A percentile compares a stretch with the other conserved stretches of the same genome.
Evolutionary conservation across 2,797 vertebrate genomes (phyloP).

Genomic region (Poecilia velifera): DNA sequence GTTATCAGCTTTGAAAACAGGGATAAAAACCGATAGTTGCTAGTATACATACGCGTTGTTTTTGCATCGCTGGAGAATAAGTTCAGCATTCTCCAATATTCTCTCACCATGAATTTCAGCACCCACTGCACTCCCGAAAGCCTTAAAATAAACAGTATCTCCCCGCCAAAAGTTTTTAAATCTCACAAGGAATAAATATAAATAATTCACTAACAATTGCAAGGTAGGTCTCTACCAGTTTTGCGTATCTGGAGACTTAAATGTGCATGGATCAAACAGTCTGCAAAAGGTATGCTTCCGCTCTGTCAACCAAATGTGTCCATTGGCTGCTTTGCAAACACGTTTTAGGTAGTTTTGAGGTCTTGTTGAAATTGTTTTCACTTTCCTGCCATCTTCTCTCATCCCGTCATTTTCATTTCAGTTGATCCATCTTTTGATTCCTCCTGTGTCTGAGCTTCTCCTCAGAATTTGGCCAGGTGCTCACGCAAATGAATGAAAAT

Average conservation of each 20-base stretch:
- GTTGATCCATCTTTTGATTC: not conserved
- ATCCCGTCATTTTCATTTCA: not conserved
- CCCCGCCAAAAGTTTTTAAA: not conserved
- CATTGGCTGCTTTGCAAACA: not conserved
- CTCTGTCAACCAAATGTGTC: not conserved
- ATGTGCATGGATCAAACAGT: constrained; percentile 12
- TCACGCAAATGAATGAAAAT: constrained; percentile 72
- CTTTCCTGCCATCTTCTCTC: not conserved
- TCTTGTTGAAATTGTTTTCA: not conserved
- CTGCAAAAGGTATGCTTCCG: not conserved
- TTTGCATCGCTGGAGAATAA: not conserved
- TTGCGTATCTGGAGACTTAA: too few relatives aligned
- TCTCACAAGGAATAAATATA: not conserved
- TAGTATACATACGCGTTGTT: not conserved
- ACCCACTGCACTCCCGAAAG: not conserved
- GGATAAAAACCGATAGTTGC: not conserved
- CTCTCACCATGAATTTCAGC: not conserved
- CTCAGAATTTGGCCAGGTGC: constrained; percentile 23
- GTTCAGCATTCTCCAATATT: too few relatives aligned
- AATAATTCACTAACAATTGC: too few relatives aligned
- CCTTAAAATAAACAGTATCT: not conserved
- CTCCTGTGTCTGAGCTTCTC: not conserved
- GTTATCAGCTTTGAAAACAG: not conserved
- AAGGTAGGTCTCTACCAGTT: not conserved
- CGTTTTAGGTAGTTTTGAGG: not conserved